Percentiles rank a stretch among this genome's conserved stretches.
These are phyloP conservation scores for Perccottus glenii DNA, from an alignment of 2,113 vertebrate genomes.

Conservation along the genomic window DNA sequence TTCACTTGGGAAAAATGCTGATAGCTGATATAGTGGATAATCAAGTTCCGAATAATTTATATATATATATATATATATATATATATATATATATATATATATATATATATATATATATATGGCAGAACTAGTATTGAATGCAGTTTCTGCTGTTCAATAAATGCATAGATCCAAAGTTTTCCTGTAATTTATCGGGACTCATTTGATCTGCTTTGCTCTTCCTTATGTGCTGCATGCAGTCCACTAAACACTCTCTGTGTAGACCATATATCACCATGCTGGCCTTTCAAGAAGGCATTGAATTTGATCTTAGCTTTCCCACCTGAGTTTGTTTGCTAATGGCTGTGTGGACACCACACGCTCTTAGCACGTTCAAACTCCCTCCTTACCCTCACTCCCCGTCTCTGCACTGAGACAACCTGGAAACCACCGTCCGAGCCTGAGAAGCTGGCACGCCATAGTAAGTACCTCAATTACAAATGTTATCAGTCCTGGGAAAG, in stretches of 20 bases:
- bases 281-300: slow-evolving; percentile 25
- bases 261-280: neutral
- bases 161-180: too few relatives aligned
- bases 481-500: slow-evolving; percentile 69
- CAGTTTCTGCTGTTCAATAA: too few relatives aligned
- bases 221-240: neutral
- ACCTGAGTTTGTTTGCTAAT: slow-evolving; percentile 51
- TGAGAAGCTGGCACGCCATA: slow-evolving; percentile 61
- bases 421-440: slow-evolving; percentile 54
- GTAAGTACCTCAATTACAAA: slow-evolving; percentile 74
- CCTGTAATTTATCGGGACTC: too few relatives aligned
- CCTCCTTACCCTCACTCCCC: neutral
- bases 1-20: too few relatives aligned
- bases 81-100: too few relatives aligned
- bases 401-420: slow-evolving; percentile 44
- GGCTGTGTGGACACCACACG: slow-evolving; percentile 32
- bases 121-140: too few relatives aligned
- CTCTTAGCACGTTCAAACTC: slow-evolving; percentile 50
- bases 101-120: too few relatives aligned
- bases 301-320: slow-evolving; percentile 47
- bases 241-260: slow-evolving; percentile 19
- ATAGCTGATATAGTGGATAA: too few relatives aligned
- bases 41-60: too few relatives aligned
- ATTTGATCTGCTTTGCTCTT: too few relatives aligned
- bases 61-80: too few relatives aligned